Base-by-base conservation (phyloP, 2,113 vertebrate genomes). In the Sinocyclocheilus grahami region DNA sequence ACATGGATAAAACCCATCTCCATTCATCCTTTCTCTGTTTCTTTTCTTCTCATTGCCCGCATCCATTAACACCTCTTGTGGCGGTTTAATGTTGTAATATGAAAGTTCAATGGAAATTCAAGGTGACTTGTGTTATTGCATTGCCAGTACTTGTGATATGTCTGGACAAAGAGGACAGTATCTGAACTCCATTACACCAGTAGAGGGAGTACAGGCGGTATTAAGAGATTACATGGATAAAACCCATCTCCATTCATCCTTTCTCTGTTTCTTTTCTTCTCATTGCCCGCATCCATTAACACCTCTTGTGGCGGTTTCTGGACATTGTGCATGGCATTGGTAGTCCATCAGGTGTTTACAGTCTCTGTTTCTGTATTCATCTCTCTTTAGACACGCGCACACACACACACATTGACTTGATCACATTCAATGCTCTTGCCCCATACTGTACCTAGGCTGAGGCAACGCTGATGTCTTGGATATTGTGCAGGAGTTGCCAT, bases 401-500 rank as follows among this genome's bases (percentile, higher is more conserved):
- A 37, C 37, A 58, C 51, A 14, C 60, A 48, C 11, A 0, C 46
- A 48, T 48, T 48, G 46, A 12, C 46, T 48, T 48, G 46, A 48
- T 65, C n/a, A 18, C 27, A 6, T 16, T 48, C n/a, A 76, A 24
- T 27, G 74, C 6, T 46, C 27, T 48, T 76, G 74, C 46, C 74
- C 74, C n/a, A 51, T 51, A 55, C 53, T 55, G 5, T 55, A 51
- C 74, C 42, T n/a, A 51, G 20, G 20, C 71, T 74, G 71, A 42
- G 37, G 18, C 20, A 33, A 65, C n/a, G 53, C 53, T 16, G 42
- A 83, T 33, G 39, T 48, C 55, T 85, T 63, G 51, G 48, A 77
- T 67, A 87, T 62, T 55, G 77, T 67, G 48, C 53, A 12, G 10
- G 27, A 46, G 86, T 87, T 85, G 86, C 86, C 75, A 87, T 87